Evolutionary conservation across 2,888 invertebrate genomes (phyloP).

Genomic region (Hoplodrina blanda): DNA sequence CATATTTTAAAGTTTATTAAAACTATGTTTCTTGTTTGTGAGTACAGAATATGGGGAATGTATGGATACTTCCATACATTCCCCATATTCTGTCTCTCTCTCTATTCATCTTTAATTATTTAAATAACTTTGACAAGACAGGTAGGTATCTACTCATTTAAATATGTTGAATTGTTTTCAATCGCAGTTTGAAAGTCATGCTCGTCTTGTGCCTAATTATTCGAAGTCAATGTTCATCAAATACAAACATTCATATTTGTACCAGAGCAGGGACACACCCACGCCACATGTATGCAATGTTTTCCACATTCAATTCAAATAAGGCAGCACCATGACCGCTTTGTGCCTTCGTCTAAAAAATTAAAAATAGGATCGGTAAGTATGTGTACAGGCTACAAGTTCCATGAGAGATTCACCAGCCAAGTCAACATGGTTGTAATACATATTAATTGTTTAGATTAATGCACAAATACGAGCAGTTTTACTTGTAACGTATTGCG

Average conservation of each 20-base stretch:
- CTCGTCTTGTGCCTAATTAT: slow-evolving; percentile 67
- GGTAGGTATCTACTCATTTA: slow-evolving; percentile 57
- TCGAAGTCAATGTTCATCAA: slow-evolving; percentile 69
- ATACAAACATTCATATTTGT: slow-evolving; percentile 76
- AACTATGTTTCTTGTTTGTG: slow-evolving; percentile 15
- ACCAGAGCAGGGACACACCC: slow-evolving; percentile 71
- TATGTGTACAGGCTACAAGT: slow-evolving; percentile 44
- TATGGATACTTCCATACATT: too few species aligned
- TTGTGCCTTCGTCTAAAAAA: slow-evolving; percentile 47
- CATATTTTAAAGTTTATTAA: slow-evolving; percentile 9
- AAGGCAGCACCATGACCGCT: slow-evolving; percentile 62
- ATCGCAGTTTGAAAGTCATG: slow-evolving; percentile 63
- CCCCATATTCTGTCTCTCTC: neutral
- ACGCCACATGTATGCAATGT: slow-evolving; percentile 66
- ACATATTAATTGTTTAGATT: slow-evolving; percentile 50
- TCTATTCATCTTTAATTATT: neutral
- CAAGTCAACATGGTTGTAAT: slow-evolving; percentile 40
- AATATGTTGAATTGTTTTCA: slow-evolving; percentile 64
- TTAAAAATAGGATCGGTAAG: slow-evolving; percentile 47
- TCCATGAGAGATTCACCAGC: slow-evolving; percentile 51
- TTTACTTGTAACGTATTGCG: slow-evolving; percentile 21
- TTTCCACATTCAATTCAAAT: slow-evolving; percentile 82
- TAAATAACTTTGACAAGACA: slow-evolving; percentile 24
- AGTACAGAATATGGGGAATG: neutral
- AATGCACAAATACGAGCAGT: slow-evolving; percentile 19